A percentile compares a stretch with the other conserved stretches of the same genome.
These are phyloP conservation scores for Lasioglossum malachurum DNA, from an alignment of 2,888 invertebrate genomes.

Conservation along the genomic window DNA sequence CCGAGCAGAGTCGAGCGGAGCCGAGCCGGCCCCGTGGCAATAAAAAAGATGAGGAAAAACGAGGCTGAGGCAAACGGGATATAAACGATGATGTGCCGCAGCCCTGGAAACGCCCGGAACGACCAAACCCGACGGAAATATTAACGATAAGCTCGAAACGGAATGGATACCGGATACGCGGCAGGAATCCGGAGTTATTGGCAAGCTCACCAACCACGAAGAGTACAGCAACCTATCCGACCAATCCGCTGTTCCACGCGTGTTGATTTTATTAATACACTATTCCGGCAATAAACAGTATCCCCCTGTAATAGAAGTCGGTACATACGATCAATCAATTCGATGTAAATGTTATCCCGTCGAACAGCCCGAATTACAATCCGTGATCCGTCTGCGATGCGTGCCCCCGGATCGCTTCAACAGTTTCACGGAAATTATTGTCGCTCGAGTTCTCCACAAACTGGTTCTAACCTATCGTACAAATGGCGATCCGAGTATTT, in stretches of 20 bases:
- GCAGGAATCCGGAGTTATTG: conserved; percentile 39
- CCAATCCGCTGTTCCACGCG: not conserved
- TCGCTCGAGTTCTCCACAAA: not conserved
- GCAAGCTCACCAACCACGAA: conserved; percentile 10
- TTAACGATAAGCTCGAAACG: conserved; percentile 38
- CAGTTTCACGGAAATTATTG: not conserved
- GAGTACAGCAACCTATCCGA: not conserved
- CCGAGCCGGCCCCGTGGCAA: conserved; percentile 22
- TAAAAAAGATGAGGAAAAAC: conserved; percentile 62
- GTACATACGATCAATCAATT: not conserved
- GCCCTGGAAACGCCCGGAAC: conserved; percentile 27
- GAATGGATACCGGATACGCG: conserved; percentile 22
- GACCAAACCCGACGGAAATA: conserved; percentile 6
- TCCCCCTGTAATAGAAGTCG: not conserved
- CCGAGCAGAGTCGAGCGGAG: not conserved
- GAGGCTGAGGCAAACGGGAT: conserved; percentile 56
- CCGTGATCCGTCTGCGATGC: not conserved
- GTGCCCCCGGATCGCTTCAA: not conserved
- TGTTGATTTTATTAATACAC: conserved; percentile 1
- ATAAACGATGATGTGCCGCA: conserved; percentile 50
- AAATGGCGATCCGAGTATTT: not conserved
- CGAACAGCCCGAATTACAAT: not conserved
- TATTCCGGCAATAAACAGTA: conserved; percentile 7
- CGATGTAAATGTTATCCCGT: not conserved
- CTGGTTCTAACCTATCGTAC: not conserved